A percentile compares a stretch with the other conserved stretches of the same genome.
Conservation (phyloP, 1,140 invertebrate species). For the Mycetomoellerius zeteki region DNA sequence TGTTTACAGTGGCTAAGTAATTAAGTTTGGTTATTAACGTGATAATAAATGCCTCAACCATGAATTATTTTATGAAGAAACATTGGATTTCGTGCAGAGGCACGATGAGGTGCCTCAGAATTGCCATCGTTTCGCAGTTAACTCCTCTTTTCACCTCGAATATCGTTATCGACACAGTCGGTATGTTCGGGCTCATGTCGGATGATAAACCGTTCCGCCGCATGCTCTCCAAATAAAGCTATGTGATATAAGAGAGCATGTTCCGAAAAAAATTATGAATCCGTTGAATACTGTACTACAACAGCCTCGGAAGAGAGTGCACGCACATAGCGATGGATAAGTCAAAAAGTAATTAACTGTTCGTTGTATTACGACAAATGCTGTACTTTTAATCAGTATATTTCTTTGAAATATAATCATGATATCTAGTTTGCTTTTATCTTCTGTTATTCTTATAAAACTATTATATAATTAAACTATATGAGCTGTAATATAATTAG, state of each 20-base stretch:
- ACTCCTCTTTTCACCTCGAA: slow-evolving; percentile 71
- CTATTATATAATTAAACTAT: background rate
- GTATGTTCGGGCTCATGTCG: slow-evolving; percentile 21
- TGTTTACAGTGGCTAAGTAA: slow-evolving; percentile 43
- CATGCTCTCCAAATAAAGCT: slow-evolving; percentile 73
- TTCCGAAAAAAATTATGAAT: slow-evolving; percentile 66
- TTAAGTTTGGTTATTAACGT: slow-evolving; percentile 47
- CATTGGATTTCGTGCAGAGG: slow-evolving; percentile 47
- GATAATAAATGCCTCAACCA: slow-evolving; percentile 32
- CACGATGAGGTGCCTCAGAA: slow-evolving; percentile 44
- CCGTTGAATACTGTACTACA: slow-evolving; percentile 42
- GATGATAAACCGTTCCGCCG: slow-evolving; percentile 70
- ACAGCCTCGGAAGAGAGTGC: slow-evolving; percentile 48
- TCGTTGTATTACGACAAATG: slow-evolving; percentile 34
- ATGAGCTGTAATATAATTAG: background rate
- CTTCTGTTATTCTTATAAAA: background rate
- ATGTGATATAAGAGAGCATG: slow-evolving; percentile 71
- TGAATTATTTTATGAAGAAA: slow-evolving; percentile 16
- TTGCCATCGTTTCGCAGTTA: slow-evolving; percentile 43
- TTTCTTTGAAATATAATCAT: slow-evolving; percentile 47
- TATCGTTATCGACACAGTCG: slow-evolving; percentile 70
- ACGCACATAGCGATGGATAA: slow-evolving; percentile 61
- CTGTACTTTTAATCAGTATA: background rate
- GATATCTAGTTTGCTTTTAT: slow-evolving; percentile 21
- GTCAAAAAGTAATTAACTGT: slow-evolving; percentile 68